These are phyloP conservation scores for Ischnura elegans DNA, from an alignment of 2,888 invertebrate species.

Conservation along the genomic window DNA sequence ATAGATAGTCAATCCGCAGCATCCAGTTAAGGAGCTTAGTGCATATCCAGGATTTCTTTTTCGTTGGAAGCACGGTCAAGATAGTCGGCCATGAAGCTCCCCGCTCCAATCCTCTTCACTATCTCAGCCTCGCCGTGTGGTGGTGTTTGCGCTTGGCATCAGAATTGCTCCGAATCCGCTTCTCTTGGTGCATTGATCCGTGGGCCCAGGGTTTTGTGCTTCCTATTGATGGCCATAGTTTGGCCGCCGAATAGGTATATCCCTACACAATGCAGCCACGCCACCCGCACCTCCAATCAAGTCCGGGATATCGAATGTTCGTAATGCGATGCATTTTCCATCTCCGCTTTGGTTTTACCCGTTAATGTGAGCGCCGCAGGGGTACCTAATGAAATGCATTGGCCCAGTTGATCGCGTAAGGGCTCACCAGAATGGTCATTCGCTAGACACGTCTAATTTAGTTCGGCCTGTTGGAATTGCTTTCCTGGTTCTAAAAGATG, in stretches of 20 bases:
- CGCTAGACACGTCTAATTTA: too few relatives aligned
- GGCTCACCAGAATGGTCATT: too few relatives aligned
- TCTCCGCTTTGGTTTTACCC: too few relatives aligned
- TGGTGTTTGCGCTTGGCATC: neutral
- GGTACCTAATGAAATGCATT: too few relatives aligned
- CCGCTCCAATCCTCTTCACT: neutral
- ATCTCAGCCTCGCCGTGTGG: neutral
- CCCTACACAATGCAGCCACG: neutral
- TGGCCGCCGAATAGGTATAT: neutral
- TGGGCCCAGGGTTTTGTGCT: neutral
- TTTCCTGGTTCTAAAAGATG: too few relatives aligned
- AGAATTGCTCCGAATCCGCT: neutral
- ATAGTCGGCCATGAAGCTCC: neutral
- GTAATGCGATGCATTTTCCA: too few relatives aligned
- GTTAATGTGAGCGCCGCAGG: too few relatives aligned
- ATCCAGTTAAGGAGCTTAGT: too few relatives aligned
- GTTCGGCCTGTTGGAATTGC: too few relatives aligned
- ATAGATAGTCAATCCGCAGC: too few relatives aligned
- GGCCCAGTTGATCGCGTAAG: too few relatives aligned
- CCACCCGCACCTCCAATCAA: conserved; percentile 71
- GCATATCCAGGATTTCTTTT: neutral
- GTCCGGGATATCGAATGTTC: conserved; percentile 75
- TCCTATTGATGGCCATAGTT: neutral
- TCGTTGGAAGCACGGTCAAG: neutral
- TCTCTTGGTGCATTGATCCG: neutral